A percentile compares a stretch with the other conserved stretches of the same genome.
These are phyloP conservation scores for Lindbergichthys nudifrons DNA, from an alignment of 2,797 vertebrate species.

Conservation along the genomic window DNA sequence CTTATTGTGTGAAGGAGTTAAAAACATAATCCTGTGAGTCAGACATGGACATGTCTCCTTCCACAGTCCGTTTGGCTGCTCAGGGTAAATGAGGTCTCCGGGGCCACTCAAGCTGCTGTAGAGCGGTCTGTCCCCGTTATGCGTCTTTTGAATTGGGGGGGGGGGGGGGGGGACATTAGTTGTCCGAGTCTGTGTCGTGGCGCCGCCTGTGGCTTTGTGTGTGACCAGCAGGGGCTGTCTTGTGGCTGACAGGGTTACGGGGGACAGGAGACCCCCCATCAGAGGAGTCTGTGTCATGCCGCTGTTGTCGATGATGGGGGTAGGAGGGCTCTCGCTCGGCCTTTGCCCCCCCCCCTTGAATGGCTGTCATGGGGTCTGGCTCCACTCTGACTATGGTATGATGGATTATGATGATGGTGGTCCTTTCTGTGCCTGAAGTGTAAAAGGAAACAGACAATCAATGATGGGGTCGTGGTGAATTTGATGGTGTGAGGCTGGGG, in stretches of 20 bases:
- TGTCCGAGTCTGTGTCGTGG: conserved; percentile 86
- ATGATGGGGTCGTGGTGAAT: conserved; percentile 54
- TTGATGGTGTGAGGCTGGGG: conserved; percentile 28
- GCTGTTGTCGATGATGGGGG: conserved; percentile 73
- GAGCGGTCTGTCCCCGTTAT: conserved; percentile 48
- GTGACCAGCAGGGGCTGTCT: conserved; percentile 76
- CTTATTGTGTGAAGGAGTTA: conserved; percentile 4
- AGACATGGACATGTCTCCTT: conserved; percentile 34
- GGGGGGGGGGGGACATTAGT: conserved; percentile 71
- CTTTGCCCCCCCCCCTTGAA: conserved; percentile 84
- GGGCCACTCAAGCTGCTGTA: conserved; percentile 50
- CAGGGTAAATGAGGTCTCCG: conserved; percentile 58
- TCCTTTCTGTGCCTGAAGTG: conserved; percentile 83
- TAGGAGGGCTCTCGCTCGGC: conserved; percentile 74
- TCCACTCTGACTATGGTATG: conserved; percentile 86
- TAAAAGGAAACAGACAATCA: conserved; percentile 77
- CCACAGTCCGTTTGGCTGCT: conserved; percentile 26
- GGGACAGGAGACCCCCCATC: conserved; percentile 78
- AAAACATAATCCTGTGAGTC: conserved; percentile 31
- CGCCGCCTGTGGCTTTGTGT: conserved; percentile 83
- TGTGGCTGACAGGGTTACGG: conserved; percentile 75
- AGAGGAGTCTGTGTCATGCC: conserved; percentile 83
- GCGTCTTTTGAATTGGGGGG: conserved; percentile 51
- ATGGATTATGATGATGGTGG: conserved; percentile 86
- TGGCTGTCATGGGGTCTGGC: conserved; percentile 84